Evolutionary conservation across 2,888 invertebrate genomes (phyloP).

Genomic region (Andrena fulva): DNA sequence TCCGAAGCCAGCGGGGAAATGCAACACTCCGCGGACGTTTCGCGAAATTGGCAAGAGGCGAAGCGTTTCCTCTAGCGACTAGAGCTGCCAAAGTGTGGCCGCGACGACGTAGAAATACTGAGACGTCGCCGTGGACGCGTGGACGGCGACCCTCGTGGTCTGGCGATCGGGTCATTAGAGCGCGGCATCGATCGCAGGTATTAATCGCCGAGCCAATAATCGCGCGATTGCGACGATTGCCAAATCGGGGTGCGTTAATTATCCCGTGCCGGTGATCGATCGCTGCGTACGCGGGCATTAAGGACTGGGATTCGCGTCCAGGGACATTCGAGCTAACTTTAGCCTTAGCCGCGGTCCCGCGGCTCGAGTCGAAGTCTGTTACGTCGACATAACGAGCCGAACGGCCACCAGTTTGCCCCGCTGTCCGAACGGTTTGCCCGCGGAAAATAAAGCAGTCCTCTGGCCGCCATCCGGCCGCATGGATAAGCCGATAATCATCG

Average conservation of each 20-base stretch:
- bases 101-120: constrained; percentile 27
- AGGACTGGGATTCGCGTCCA: constrained; percentile 77
- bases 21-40: not conserved
- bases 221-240: constrained; percentile 20
- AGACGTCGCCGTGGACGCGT: not conserved
- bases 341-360: constrained; percentile 77
- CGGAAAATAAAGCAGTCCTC: constrained; percentile 80
- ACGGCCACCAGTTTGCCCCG: constrained; percentile 60
- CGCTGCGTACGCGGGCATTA: constrained; percentile 58
- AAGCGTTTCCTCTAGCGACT: constrained; percentile 5
- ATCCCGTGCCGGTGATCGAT: constrained; percentile 62
- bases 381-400: constrained; percentile 74
- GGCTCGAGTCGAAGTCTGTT: constrained; percentile 66
- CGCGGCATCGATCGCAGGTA: constrained; percentile 9
- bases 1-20: too few species aligned
- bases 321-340: constrained; percentile 83
- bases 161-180: constrained; percentile 44
- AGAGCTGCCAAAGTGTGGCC: constrained; percentile 40
- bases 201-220: constrained; percentile 27
- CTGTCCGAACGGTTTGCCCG: constrained; percentile 71
- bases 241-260: constrained; percentile 57
- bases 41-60: constrained; percentile 2
- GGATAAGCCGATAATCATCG: constrained; percentile 75
- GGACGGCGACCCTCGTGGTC: not conserved
- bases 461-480: constrained; percentile 76